Evolutionary conservation across 1,140 invertebrate genomes (phyloP), one percentile per base, ranked within the genome.

Genomic region (Onthophagus taurus): DNA sequence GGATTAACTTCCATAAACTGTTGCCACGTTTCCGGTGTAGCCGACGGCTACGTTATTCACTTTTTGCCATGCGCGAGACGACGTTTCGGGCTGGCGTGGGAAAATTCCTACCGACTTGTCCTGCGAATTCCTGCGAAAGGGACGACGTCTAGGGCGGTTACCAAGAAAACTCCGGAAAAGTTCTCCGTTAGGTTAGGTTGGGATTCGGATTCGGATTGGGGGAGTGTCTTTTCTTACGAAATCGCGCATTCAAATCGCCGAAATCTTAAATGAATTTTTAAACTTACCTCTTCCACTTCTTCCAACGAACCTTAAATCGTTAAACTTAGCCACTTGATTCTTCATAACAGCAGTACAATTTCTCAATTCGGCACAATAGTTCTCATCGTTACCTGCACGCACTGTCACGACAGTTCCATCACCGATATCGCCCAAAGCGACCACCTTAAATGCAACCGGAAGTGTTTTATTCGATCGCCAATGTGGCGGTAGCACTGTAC

Each of bases 391-490:
- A 12, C 95, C 94, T 3, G 93, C 94, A n/a, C 81, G 67, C 7
- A 98, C 83, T 1, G 89, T 93, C 35, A 98, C 94, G 59, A 94
- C 75, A 11, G 94, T 98, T 2, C 95, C 94, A 64, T 98, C 94
- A 49, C 85, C 83, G 3, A 97, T 81, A 51, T 94, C 90, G 6
- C 88, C 88, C 13, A 97, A 68, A 2, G 89, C 85, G 1, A 93
- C 85, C 50, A 94, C 86, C 66, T 90, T 90, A 68, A 97, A 97
- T 21, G 90, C 89, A 41, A 89, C 83, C 9, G 93, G 94, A 12
- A 97, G 70, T 0, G 92, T 96, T 68, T 98, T 98, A 69, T 97
- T 97, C n/a, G 89, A 93, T 36, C 93, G 74, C 93, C 93, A 97
- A 66, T 97, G 94, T 1, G 81, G 77, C 30, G 93, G 93, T 41